Conservation (phyloP, 2,888 invertebrate genomes). For the Clusia tigrina region DNA sequence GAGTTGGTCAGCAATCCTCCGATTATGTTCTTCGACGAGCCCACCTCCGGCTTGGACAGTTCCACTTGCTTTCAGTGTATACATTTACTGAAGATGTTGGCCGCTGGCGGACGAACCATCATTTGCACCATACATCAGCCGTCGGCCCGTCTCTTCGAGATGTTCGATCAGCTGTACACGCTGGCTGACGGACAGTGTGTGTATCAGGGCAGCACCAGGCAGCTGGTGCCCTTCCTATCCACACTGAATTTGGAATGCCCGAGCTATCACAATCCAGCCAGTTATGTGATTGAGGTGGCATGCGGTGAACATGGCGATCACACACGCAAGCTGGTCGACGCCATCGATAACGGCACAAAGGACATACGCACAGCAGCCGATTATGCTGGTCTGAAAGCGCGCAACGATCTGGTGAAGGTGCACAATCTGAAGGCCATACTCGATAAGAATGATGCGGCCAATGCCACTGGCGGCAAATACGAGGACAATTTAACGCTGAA, state of each 20-base stretch:
- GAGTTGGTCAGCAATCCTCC: constrained; percentile 97
- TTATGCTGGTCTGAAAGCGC: constrained; percentile 70
- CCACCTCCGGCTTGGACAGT: constrained; percentile 94
- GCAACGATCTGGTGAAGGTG: constrained; percentile 67
- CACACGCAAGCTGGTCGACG: constrained; percentile 81
- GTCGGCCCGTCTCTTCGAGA: constrained; percentile 94
- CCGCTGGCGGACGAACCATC: constrained; percentile 90
- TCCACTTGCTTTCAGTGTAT: constrained; percentile 96
- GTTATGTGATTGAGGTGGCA: constrained; percentile 95
- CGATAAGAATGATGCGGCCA: constrained; percentile 68
- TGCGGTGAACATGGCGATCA: constrained; percentile 96
- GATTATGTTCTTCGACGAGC: constrained; percentile 98
- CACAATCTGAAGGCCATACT: constrained; percentile 64
- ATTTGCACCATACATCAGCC: constrained; percentile 95
- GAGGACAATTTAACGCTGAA: constrained; percentile 57
- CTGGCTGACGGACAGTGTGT: constrained; percentile 94
- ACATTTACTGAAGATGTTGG: constrained; percentile 84
- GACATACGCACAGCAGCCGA: constrained; percentile 80
- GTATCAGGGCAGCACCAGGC: constrained; percentile 88
- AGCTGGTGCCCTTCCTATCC: constrained; percentile 83
- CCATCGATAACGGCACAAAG: constrained; percentile 84
- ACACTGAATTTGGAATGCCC: constrained; percentile 88
- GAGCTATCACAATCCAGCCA: constrained; percentile 96
- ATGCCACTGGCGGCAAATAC: constrained; percentile 56
- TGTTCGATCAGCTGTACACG: constrained; percentile 95